Percentiles rank a stretch among this genome's conserved stretches.
phyloP scores from a whole-genome alignment of 2,888 invertebrate genomes.

The Kuschelorhynchus macadamiae region DNA sequence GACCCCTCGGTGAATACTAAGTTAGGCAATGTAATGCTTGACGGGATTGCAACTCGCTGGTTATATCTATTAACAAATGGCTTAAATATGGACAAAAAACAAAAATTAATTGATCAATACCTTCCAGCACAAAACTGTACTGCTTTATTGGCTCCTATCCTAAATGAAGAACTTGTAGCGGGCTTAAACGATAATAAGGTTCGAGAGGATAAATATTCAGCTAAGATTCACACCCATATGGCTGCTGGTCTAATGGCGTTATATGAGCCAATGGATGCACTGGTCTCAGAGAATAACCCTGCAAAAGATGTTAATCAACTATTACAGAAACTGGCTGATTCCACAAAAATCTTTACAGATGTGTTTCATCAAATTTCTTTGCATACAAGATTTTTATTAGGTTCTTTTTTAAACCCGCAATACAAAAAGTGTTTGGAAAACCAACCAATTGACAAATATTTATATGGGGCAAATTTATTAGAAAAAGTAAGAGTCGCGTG shows the following conservation, averaged over 20 bases:
- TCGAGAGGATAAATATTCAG: slow-evolving; percentile 15
- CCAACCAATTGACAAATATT: slow-evolving; percentile 11
- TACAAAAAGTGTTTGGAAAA: not conserved
- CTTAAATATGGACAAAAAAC: slow-evolving; percentile 1
- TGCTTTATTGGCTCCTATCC: too few species aligned
- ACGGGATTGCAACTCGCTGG: slow-evolving; percentile 15
- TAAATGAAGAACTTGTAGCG: too few species aligned
- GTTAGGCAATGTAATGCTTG: slow-evolving; percentile 6
- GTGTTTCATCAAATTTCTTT: not conserved
- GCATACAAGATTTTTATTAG: too few species aligned
- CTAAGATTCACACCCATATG: slow-evolving; percentile 5
- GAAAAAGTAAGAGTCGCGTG: slow-evolving; percentile 1
- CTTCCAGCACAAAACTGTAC: slow-evolving; percentile 11
- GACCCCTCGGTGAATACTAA: not conserved
- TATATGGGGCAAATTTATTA: too few species aligned
- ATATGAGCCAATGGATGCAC: too few species aligned
- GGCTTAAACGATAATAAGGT: slow-evolving; percentile 16
- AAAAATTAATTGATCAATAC: slow-evolving; percentile 4
- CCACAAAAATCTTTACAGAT: slow-evolving; percentile 5
- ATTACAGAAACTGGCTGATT: slow-evolving; percentile 8
- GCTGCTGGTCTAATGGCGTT: too few species aligned
- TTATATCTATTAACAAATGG: slow-evolving; percentile 11
- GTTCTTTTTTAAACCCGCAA: too few species aligned
- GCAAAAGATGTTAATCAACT: not conserved
- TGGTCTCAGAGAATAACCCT: slow-evolving; percentile 6